Base-by-base conservation (phyloP, 2,797 vertebrate species). In the Ptychobarbus kaznakovi region DNA sequence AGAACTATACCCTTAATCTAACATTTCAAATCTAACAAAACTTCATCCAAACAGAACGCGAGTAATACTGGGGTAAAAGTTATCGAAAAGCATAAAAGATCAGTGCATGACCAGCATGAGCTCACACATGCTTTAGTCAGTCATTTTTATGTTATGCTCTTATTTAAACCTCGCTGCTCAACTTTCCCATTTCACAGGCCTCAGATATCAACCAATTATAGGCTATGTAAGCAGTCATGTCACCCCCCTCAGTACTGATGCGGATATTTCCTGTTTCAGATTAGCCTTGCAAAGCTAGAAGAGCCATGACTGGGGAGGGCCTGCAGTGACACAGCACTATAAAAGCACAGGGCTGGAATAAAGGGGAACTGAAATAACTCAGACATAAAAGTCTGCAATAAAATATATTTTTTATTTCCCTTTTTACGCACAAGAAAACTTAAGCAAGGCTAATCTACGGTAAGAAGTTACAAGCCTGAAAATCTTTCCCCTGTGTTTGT, bases 81-180 rank as follows among this genome's bases (percentile, higher is more conserved):
- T 44, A 70, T 35, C 18, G 49, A 18, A 28, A 25, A 22, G 32
- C 63, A 69, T 49, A 75, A 79, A 61, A 38, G 1, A 35, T 25
- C 22, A 85, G 82, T 85, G 90, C 58, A 65, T 82, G 72, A 61
- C 40, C 63, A 74, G 75, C 91, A 95, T 51, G 73, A 77, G 46
- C 61, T 93, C 95, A 94, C 94, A 93, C 94, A 94, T 90, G 93
- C 93, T 95, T 94, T 93, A 93, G 96, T 95, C 95, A 92, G 91
- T 90, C 89, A 86, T 83, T 88, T 90, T 91, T 92, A 93, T 89
- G 86, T 88, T 92, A 89, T 90, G 87, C 83, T 87, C 66, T 40
- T 7, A 83, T 77, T 73, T n/a, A 68, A 75, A 38, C 32, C 66
- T 4, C 70, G 63, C 44, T 51, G 80, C 83, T 86, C 78, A 80